phyloP scores from a whole-genome alignment of 2,797 vertebrate species.

The Diglossa cyanea region DNA sequence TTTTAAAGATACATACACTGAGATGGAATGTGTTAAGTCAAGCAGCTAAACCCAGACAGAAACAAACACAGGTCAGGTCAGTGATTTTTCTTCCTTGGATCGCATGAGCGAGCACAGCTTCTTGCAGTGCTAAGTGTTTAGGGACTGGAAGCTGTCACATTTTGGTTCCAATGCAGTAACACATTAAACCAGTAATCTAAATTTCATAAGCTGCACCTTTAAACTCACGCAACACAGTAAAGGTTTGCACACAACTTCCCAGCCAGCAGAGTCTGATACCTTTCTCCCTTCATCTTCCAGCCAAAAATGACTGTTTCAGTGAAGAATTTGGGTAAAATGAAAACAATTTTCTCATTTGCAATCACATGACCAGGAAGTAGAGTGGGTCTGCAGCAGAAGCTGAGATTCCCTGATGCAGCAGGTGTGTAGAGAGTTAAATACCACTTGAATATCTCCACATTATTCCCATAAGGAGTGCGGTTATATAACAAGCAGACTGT shows the following conservation, averaged over 20 bases:
- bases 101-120: fast-evolving
- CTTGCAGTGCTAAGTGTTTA: not conserved
- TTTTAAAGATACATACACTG: not conserved
- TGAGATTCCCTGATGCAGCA: not conserved
- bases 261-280: not conserved
- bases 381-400: not conserved
- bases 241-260: not conserved
- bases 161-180: not conserved
- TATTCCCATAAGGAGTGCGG: not conserved
- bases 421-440: not conserved
- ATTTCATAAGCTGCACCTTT: not conserved
- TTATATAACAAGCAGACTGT: not conserved
- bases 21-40: not conserved
- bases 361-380: not conserved
- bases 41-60: not conserved
- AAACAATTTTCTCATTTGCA: not conserved
- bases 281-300: not conserved
- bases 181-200: not conserved
- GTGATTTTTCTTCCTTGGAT: not conserved
- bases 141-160: not conserved
- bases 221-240: not conserved
- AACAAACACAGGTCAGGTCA: not conserved
- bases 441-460: not conserved
- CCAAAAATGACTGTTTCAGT: not conserved
- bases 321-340: not conserved